Percentiles rank a stretch among this genome's conserved stretches.
Conservation (phyloP, 1,140 invertebrate species). For the Idris sp. region DNA sequence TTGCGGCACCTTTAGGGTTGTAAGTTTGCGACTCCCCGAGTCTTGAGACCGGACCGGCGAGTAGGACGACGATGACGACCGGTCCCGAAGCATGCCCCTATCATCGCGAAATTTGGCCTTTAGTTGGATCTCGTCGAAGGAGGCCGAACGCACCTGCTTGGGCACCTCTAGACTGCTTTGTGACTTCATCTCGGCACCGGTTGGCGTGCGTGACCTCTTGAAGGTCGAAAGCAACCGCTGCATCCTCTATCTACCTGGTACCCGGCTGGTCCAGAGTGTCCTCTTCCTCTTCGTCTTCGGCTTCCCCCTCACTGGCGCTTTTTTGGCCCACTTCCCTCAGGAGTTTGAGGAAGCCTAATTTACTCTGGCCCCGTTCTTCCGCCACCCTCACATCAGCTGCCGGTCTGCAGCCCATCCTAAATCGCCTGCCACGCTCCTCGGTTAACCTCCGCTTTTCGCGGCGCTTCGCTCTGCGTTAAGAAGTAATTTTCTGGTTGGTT, state of each 20-base stretch:
- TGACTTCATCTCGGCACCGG: slow-evolving; percentile 92
- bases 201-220: slow-evolving; percentile 90
- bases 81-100: slow-evolving; percentile 24
- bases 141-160: slow-evolving; percentile 89
- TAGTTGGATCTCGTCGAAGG: slow-evolving; percentile 92
- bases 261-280: slow-evolving; percentile 2
- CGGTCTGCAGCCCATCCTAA: slow-evolving; percentile 73
- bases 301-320: slow-evolving; percentile 58
- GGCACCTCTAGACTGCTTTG: slow-evolving; percentile 92
- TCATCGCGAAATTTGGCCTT: slow-evolving; percentile 82
- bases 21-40: slow-evolving; percentile 67
- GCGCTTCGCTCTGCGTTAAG: slow-evolving; percentile 19
- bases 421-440: slow-evolving; percentile 47
- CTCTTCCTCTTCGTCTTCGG: slow-evolving; percentile 38
- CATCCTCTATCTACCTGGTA: slow-evolving; percentile 79
- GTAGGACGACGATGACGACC: slow-evolving; percentile 69
- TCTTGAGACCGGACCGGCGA: slow-evolving; percentile 74
- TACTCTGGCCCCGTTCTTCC: slow-evolving; percentile 61
- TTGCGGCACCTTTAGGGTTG: slow-evolving; percentile 82
- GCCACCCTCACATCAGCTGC: slow-evolving; percentile 64
- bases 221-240: slow-evolving; percentile 90
- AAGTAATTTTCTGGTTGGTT: too few relatives aligned
- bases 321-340: slow-evolving; percentile 27
- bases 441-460: neutral
- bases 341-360: slow-evolving; percentile 44